Evolutionary conservation across 2,113 vertebrate genomes (phyloP).

Genomic region (Prochilodus magdalenae): DNA sequence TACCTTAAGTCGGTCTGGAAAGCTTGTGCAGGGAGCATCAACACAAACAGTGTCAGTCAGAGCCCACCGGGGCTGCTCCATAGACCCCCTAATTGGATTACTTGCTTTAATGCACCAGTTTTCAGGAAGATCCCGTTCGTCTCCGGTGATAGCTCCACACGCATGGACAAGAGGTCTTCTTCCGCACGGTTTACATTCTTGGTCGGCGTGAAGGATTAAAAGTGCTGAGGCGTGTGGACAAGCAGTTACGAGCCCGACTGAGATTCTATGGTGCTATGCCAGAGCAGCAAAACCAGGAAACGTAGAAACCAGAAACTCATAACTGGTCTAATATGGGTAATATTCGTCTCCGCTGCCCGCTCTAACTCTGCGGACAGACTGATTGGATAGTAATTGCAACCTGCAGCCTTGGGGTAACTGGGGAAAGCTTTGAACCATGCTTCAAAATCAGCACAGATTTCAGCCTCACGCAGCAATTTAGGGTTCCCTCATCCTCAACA

Average conservation of each 20-base stretch:
- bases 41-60: conserved; percentile 4
- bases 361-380: neutral
- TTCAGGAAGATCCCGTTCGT: conserved; percentile 53
- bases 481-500: neutral
- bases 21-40: neutral
- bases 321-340: neutral
- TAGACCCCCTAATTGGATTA: conserved; percentile 52
- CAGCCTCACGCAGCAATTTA: neutral
- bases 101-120: conserved; percentile 51
- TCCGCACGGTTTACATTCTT: conserved; percentile 1
- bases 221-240: conserved; percentile 3
- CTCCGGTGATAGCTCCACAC: conserved; percentile 44
- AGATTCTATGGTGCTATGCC: neutral
- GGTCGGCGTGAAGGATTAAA: neutral
- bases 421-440: conserved; percentile 23
- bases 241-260: neutral
- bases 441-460: neutral
- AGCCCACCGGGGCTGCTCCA: conserved; percentile 42
- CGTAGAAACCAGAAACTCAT: neutral
- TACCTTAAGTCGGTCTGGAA: conserved; percentile 13
- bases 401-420: neutral
- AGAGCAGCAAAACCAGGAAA: neutral
- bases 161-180: neutral
- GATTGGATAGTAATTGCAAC: conserved; percentile 7
- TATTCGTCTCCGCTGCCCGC: neutral